Conservation (phyloP, 2,797 vertebrate genomes). For the Semotilus atromaculatus region DNA sequence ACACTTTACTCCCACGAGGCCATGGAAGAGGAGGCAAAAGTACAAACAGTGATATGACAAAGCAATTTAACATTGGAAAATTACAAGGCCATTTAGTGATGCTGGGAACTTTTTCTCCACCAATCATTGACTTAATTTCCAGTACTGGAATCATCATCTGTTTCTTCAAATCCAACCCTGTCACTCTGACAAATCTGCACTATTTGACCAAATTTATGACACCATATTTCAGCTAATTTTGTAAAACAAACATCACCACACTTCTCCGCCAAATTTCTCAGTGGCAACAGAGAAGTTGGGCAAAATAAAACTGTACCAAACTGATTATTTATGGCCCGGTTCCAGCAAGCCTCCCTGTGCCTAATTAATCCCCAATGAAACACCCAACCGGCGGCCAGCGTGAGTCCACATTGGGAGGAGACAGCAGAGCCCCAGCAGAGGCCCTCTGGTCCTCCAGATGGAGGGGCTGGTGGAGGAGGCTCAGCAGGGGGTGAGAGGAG, state of each 20-base stretch:
- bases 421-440: conserved; percentile 39
- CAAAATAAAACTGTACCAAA: conserved; percentile 28
- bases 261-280: conserved; percentile 17
- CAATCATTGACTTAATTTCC: neutral
- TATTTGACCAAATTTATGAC: conserved; percentile 8
- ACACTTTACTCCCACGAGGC: neutral
- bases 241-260: conserved; percentile 22
- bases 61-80: neutral
- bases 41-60: neutral
- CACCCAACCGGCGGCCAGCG: conserved; percentile 39
- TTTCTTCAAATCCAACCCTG: neutral
- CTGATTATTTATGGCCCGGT: conserved; percentile 31
- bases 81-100: neutral
- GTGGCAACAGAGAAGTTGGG: conserved; percentile 7
- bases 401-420: conserved; percentile 26
- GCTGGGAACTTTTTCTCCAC: neutral
- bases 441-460: conserved; percentile 59
- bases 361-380: conserved; percentile 61
- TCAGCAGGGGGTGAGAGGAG: conserved; percentile 27
- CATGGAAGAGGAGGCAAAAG: neutral
- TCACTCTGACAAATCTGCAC: neutral
- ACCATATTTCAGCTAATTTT: conserved; percentile 19
- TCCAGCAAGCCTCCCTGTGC: conserved; percentile 38
- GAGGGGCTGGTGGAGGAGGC: conserved; percentile 32
- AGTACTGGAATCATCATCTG: neutral